These are phyloP conservation scores for Monodelphis domestica DNA, from an alignment of 2,797 vertebrate species.

Conservation along the genomic window DNA sequence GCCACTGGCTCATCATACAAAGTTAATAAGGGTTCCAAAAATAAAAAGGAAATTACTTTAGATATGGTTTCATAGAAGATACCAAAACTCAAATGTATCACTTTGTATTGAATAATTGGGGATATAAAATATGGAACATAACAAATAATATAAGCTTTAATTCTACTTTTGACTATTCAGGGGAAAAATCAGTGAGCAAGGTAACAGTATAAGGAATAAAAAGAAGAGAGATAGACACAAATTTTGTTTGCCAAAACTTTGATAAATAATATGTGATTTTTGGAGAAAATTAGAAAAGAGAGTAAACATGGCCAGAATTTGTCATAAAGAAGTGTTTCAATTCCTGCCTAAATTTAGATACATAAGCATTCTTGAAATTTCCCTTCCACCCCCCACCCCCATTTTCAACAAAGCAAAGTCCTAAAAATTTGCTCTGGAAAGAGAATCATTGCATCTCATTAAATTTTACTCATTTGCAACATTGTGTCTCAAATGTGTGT, in stretches of 20 bases:
- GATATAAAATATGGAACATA: not conserved
- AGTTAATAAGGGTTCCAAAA: constrained; percentile 4
- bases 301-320: not conserved
- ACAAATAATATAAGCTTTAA: not conserved
- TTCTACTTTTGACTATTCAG: not conserved
- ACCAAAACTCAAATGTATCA: constrained; percentile 32
- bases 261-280: not conserved
- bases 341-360: constrained; percentile 12
- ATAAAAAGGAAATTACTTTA: not conserved
- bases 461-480: not conserved
- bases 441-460: not conserved
- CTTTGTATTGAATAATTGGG: constrained; percentile 18
- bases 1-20: not conserved
- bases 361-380: not conserved
- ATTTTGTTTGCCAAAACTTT: not conserved
- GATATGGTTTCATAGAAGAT: constrained; percentile 14
- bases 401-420: not conserved
- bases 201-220: not conserved
- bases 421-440: not conserved
- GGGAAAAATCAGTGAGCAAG: not conserved
- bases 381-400: not conserved
- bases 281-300: not conserved
- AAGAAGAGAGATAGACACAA: not conserved
- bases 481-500: not conserved
- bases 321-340: constrained; percentile 25